phyloP scores from a whole-genome alignment of 2,888 invertebrate species.

The Gymnosoma rotundatum region DNA sequence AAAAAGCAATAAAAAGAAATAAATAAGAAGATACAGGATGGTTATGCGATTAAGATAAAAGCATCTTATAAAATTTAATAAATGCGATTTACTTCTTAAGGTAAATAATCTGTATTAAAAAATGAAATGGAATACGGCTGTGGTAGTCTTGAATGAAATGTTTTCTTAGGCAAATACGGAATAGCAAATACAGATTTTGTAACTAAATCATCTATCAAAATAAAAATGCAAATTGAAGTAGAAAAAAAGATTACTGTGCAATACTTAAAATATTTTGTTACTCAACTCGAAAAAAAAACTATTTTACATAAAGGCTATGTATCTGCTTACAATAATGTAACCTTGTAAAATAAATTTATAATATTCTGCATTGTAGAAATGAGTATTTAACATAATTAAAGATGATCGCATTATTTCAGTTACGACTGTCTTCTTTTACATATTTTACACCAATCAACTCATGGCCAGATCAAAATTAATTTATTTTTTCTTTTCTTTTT shows the following conservation, averaged over 20 bases:
- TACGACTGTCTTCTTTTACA: too few relatives aligned
- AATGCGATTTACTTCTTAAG: constrained; percentile 40
- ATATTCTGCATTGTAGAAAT: too few relatives aligned
- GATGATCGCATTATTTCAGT: too few relatives aligned
- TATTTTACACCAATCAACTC: too few relatives aligned
- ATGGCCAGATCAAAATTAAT: too few relatives aligned
- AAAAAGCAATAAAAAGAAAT: constrained; percentile 27
- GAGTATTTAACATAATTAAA: too few relatives aligned
- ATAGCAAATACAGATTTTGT: not conserved
- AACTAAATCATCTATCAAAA: not conserved
- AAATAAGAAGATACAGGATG: constrained; percentile 10
- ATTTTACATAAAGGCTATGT: too few relatives aligned
- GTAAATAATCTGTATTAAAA: constrained; percentile 19
- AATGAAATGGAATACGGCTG: not conserved
- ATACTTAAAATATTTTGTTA: too few relatives aligned
- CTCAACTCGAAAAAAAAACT: too few relatives aligned
- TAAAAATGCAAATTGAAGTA: not conserved
- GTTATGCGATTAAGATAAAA: constrained; percentile 53
- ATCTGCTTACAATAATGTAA: too few relatives aligned
- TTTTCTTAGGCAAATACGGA: not conserved
- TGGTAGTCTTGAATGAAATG: not conserved
- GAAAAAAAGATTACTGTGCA: too few relatives aligned
- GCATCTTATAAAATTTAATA: constrained; percentile 52
- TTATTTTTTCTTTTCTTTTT: not conserved
- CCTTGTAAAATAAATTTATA: too few relatives aligned